phyloP scores from a whole-genome alignment of 2,888 invertebrate species.

The Steromphala cineraria region DNA sequence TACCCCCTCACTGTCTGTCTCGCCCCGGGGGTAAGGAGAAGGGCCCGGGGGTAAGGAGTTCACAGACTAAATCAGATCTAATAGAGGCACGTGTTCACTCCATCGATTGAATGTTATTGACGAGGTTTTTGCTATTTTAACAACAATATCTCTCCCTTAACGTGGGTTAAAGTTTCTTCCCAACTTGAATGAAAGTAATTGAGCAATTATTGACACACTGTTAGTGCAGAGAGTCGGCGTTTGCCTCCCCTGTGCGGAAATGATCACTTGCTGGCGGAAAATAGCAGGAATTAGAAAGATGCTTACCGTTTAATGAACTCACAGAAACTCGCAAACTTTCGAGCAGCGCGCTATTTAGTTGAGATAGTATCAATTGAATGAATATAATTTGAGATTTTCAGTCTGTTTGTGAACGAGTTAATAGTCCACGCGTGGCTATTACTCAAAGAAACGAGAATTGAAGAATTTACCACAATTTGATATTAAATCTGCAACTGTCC shows the following conservation, averaged over 20 bases:
- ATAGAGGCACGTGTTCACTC: neutral
- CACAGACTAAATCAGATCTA: constrained; percentile 20
- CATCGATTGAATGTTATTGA: constrained; percentile 6
- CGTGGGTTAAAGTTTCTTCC: constrained; percentile 14
- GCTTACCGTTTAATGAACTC: no score
- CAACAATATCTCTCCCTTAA: constrained; percentile 13
- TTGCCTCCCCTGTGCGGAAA: neutral
- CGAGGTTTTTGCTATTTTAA: constrained; percentile 17
- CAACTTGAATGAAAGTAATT: constrained; percentile 13
- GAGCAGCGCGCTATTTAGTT: no score
- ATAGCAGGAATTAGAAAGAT: neutral
- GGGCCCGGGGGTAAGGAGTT: constrained; percentile 6
- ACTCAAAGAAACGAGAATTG: no score
- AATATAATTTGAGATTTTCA: no score
- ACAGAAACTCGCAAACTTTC: no score
- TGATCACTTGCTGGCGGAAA: constrained; percentile 6
- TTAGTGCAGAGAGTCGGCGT: neutral
- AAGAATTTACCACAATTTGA: no score
- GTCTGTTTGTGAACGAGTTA: no score
- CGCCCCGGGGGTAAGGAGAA: constrained; percentile 1
- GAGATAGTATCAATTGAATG: no score
- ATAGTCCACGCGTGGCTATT: no score
- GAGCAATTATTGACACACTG: constrained; percentile 8
- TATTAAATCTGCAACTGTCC: no score
- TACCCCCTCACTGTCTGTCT: constrained; percentile 14